Conservation (phyloP, 2,797 vertebrate species). For the Esox masquinongy region DNA sequence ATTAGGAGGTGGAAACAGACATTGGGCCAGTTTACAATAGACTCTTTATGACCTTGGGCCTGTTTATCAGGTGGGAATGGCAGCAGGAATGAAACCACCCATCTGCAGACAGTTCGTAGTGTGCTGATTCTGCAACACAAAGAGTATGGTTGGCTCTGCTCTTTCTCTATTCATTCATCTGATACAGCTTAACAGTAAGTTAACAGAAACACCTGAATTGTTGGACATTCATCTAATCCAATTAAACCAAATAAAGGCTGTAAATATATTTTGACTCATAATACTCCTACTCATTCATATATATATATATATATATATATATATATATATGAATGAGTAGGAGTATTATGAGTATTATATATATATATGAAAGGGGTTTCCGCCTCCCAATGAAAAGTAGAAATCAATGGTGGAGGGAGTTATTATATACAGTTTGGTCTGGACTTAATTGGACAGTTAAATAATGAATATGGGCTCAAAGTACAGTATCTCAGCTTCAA, state of each 20-base stretch:
- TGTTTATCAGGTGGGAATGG: conserved; percentile 60
- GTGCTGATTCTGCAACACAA: conserved; percentile 20
- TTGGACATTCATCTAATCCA: neutral
- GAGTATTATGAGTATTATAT: no score
- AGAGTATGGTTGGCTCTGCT: neutral
- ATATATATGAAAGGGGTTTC: neutral
- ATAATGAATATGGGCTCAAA: no score
- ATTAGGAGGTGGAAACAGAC: conserved; percentile 49
- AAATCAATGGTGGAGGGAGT: conserved; percentile 43
- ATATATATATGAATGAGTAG: no score
- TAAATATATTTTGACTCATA: neutral
- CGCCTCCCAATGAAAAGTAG: conserved; percentile 59
- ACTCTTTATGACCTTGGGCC: conserved; percentile 42
- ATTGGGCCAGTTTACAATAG: conserved; percentile 46
- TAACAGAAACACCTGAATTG: neutral
- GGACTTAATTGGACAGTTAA: no score
- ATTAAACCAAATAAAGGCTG: neutral
- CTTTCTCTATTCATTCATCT: conserved; percentile 22
- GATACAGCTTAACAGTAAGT: neutral
- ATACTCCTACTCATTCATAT: neutral
- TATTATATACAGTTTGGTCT: conserved; percentile 39
- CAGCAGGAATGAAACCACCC: conserved; percentile 39
- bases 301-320: no score
- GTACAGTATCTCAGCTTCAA: no score
- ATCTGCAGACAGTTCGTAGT: conserved; percentile 21